phyloP scores from a whole-genome alignment of 2,888 invertebrate species.

The Eristalis intricaria region DNA sequence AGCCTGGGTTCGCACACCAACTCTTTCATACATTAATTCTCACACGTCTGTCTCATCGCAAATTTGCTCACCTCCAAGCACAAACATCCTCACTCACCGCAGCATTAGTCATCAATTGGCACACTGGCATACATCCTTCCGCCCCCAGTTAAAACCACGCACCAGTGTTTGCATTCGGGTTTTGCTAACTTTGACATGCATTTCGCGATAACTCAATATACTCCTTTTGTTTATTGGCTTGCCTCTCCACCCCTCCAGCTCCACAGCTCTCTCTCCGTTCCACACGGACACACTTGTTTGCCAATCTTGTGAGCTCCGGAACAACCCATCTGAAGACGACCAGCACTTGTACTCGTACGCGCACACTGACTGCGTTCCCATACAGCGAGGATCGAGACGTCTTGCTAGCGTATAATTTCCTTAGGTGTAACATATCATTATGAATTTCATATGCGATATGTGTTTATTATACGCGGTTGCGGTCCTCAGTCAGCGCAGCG shows the following conservation, averaged over 20 bases:
- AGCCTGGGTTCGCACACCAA: neutral
- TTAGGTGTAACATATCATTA: slow-evolving; percentile 69
- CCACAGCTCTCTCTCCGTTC: slow-evolving; percentile 7
- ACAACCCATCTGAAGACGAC: slow-evolving; percentile 28
- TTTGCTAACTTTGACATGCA: slow-evolving; percentile 39
- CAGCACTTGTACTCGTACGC: slow-evolving; percentile 13
- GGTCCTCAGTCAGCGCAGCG: slow-evolving; percentile 9
- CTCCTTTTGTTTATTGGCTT: slow-evolving; percentile 43
- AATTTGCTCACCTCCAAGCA: neutral
- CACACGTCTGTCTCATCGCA: neutral
- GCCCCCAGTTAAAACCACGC: neutral
- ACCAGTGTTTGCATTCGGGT: slow-evolving; percentile 1
- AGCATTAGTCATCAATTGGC: neutral
- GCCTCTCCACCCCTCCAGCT: neutral
- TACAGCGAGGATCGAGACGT: neutral
- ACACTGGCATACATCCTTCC: slow-evolving; percentile 18
- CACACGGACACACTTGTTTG: slow-evolving; percentile 46
- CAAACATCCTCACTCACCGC: neutral
- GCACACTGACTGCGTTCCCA: neutral
- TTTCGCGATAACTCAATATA: slow-evolving; percentile 46
- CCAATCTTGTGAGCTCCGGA: slow-evolving; percentile 9
- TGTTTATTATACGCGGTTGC: slow-evolving; percentile 54
- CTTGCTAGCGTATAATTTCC: slow-evolving; percentile 58
- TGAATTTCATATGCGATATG: slow-evolving; percentile 61
- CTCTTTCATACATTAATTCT: neutral